phyloP scores from a whole-genome alignment of 2,797 vertebrate species.

The Acrossocheilus fasciatus region DNA sequence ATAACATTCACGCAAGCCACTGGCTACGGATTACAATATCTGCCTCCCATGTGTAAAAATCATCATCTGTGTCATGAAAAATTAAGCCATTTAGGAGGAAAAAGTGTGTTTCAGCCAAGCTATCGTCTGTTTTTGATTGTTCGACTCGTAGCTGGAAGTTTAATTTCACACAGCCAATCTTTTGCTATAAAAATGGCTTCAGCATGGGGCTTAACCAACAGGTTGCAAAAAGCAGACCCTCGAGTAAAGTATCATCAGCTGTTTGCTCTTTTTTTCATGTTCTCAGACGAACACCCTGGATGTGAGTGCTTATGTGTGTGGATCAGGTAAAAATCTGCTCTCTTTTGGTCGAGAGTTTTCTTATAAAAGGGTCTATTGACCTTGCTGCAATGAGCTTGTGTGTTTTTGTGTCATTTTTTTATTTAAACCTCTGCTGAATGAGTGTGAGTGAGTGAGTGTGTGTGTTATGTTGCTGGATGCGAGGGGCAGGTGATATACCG shows the following conservation, averaged over 20 bases:
- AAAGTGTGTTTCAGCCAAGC: conserved; percentile 29
- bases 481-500: neutral
- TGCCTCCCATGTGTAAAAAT: conserved; percentile 60
- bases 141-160: conserved; percentile 37
- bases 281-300: conserved; percentile 20
- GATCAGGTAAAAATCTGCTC: neutral
- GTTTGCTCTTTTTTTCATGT: neutral
- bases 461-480: neutral
- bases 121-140: conserved; percentile 48
- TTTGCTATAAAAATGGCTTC: conserved; percentile 44
- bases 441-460: conserved; percentile 24
- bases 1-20: conserved; percentile 64
- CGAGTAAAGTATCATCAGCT: conserved; percentile 26
- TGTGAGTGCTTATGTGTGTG: neutral
- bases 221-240: conserved; percentile 44
- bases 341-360: neutral
- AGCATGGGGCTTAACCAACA: conserved; percentile 44
- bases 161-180: conserved; percentile 43
- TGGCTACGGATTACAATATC: conserved; percentile 62
- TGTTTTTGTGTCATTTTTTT: neutral
- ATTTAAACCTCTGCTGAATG: conserved; percentile 49
- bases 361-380: neutral
- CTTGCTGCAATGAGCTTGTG: conserved; percentile 47
- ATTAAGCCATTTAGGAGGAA: conserved; percentile 32
- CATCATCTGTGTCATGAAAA: conserved; percentile 61